A percentile compares a stretch with the other conserved stretches of the same genome.
These are phyloP conservation scores for Lipotes vexillifer DNA, from an alignment of 2,113 vertebrate species.

Conservation along the genomic window DNA sequence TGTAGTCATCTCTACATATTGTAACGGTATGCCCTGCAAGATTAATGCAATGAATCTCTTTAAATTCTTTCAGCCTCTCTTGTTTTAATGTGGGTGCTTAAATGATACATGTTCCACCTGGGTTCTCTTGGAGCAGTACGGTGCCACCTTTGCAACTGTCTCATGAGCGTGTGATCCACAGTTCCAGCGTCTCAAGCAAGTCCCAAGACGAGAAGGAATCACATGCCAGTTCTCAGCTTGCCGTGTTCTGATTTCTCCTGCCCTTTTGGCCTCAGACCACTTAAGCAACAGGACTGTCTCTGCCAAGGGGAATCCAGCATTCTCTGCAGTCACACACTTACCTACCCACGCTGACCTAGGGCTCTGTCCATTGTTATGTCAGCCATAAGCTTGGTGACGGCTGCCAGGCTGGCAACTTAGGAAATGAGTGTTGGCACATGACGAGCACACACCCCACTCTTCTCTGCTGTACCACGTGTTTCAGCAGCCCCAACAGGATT, in stretches of 20 bases:
- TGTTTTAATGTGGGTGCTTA: neutral
- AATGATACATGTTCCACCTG: fast-evolving
- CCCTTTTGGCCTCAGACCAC: conserved; percentile 33
- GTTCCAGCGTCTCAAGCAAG: neutral
- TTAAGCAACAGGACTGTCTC: conserved; percentile 33
- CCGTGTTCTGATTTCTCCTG: conserved; percentile 52
- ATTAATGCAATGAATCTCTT: neutral
- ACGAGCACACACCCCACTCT: neutral
- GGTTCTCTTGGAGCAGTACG: neutral
- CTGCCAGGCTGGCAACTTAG: too few relatives aligned
- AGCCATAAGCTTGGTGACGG: too few relatives aligned
- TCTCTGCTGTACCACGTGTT: neutral
- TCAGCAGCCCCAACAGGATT: neutral
- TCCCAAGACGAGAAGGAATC: neutral
- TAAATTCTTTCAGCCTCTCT: neutral
- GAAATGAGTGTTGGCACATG: neutral
- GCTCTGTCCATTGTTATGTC: neutral
- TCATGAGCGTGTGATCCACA: conserved; percentile 23
- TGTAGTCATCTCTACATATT: neutral
- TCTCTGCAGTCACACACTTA: too few relatives aligned
- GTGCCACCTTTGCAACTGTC: neutral
- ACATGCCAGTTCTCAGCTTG: neutral
- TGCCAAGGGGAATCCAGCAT: neutral
- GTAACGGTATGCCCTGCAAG: too few relatives aligned
- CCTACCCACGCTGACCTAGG: neutral